These are phyloP conservation scores for Nilaparvata lugens DNA, from an alignment of 1,140 invertebrate genomes.

Conservation along the genomic window DNA sequence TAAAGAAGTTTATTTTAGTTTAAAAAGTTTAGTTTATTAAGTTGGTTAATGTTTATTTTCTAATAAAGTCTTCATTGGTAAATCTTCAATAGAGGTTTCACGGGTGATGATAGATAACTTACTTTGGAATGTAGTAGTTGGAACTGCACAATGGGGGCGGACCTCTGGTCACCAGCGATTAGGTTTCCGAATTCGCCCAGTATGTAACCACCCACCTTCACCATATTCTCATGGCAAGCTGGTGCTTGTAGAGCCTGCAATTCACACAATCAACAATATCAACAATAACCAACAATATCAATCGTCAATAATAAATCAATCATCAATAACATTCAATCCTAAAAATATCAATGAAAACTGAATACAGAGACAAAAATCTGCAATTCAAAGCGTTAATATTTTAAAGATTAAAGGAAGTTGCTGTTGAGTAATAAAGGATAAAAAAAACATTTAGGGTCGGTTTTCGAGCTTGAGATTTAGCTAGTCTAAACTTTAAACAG, in stretches of 20 bases:
- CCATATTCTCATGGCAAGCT: conserved; percentile 99
- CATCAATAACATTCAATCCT: no score
- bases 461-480: no score
- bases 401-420: no score
- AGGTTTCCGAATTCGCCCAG: conserved; percentile 99
- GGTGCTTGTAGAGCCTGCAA: conserved; percentile 85
- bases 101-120: conserved; percentile 19
- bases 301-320: background rate
- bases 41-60: background rate
- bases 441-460: no score
- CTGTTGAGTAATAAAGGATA: no score
- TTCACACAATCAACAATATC: no score
- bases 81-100: background rate
- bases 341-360: background rate
- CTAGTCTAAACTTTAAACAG: no score
- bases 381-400: no score
- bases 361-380: background rate
- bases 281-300: background rate
- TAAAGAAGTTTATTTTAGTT: no score
- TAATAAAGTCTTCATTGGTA: background rate
- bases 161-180: conserved; percentile 96
- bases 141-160: conserved; percentile 92
- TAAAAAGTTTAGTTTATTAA: no score
- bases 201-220: conserved; percentile 99
- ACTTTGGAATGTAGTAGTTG: conserved; percentile 93